A percentile compares a stretch with the other conserved stretches of the same genome.
phyloP scores from a whole-genome alignment of 2,888 invertebrate genomes.

The Tiliacea aurago region DNA sequence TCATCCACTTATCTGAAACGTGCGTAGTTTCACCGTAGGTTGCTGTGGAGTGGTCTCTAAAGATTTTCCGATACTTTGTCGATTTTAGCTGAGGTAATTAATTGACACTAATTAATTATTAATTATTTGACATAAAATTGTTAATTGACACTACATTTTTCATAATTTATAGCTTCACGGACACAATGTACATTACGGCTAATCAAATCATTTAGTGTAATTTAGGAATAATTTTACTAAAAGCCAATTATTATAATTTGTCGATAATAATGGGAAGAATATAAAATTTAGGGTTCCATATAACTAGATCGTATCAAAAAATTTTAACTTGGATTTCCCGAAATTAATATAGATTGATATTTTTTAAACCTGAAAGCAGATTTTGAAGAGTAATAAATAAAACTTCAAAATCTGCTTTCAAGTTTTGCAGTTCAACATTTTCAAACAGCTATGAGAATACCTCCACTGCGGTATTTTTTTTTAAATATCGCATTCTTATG shows the following conservation, averaged over 20 bases:
- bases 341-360: too few species aligned
- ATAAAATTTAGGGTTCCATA: constrained; percentile 42
- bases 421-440: background rate
- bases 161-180: background rate
- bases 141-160: background rate
- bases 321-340: too few species aligned
- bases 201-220: constrained; percentile 49
- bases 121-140: too few species aligned
- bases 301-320: too few species aligned
- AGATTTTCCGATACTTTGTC: background rate
- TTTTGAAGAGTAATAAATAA: too few species aligned
- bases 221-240: constrained; percentile 38
- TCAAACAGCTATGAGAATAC: too few species aligned
- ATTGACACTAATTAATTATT: too few species aligned
- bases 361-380: too few species aligned
- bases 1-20: too few species aligned
- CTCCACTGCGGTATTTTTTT: too few species aligned
- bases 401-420: background rate
- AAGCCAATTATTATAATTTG: constrained; percentile 49
- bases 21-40: background rate
- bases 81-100: background rate
- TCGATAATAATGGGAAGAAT: constrained; percentile 38
- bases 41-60: background rate
- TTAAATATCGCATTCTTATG: too few species aligned
- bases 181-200: background rate